These are phyloP conservation scores for Carassius gibelio DNA, from an alignment of 2,113 vertebrate species.

Conservation along the genomic window DNA sequence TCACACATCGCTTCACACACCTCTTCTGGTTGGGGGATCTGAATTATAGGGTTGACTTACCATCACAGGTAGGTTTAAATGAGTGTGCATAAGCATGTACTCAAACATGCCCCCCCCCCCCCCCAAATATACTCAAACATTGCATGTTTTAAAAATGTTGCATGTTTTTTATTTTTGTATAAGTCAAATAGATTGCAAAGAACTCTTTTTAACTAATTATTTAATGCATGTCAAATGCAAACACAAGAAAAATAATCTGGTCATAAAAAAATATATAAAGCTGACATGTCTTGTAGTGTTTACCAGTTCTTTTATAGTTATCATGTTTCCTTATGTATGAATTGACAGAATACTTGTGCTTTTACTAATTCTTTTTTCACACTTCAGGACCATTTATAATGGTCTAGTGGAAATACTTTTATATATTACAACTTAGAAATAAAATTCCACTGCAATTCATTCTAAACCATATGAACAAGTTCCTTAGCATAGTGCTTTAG, in stretches of 20 bases:
- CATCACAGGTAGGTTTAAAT: constrained; percentile 76
- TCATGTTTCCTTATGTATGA: background rate
- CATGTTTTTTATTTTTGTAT: too few relatives aligned
- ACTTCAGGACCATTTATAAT: background rate
- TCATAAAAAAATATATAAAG: background rate
- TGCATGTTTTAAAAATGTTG: too few relatives aligned
- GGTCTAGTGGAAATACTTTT: background rate
- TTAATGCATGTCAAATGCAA: background rate
- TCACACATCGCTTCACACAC: constrained; percentile 93
- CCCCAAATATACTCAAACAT: too few relatives aligned
- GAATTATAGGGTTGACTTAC: constrained; percentile 91
- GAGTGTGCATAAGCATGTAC: background rate
- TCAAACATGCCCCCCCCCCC: background rate
- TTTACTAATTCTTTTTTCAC: background rate
- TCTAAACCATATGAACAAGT: too few relatives aligned
- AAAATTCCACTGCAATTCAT: background rate
- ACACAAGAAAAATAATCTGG: background rate
- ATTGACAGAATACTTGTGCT: background rate
- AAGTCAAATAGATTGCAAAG: background rate
- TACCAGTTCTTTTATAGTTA: background rate
- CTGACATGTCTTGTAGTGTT: background rate
- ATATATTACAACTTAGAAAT: background rate
- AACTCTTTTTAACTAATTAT: background rate
- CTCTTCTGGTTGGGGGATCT: constrained; percentile 97
- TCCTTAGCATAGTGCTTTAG: background rate